phyloP scores from a whole-genome alignment of 2,113 vertebrate genomes.

The Laticauda laticaudata region DNA sequence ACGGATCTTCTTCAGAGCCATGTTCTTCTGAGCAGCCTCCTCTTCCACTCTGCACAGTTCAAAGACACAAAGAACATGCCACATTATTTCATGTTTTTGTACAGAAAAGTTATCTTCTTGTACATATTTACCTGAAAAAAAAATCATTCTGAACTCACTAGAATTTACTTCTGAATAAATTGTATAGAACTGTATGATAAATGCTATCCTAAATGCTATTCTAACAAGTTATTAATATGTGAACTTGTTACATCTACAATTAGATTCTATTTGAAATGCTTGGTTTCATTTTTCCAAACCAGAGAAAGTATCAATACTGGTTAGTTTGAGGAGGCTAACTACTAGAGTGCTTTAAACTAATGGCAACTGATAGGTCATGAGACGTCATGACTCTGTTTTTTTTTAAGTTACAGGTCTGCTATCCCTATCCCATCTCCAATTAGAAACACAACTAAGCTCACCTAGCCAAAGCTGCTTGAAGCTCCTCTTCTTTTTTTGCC shows the following conservation, averaged over 20 bases:
- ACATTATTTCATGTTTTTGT: not conserved
- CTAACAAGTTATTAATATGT: not conserved
- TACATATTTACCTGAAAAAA: not conserved
- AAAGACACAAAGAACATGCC: constrained; percentile 14
- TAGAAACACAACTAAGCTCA: constrained; percentile 49
- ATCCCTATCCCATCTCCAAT: not conserved
- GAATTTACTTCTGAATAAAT: not conserved
- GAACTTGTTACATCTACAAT: constrained; percentile 1
- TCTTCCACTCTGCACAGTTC: constrained; percentile 85
- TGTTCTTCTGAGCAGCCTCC: constrained; percentile 91
- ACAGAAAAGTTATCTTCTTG: constrained; percentile 8
- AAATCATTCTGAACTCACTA: not conserved
- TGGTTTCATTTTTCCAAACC: constrained; percentile 17
- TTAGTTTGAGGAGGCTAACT: not conserved
- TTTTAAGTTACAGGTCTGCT: not conserved
- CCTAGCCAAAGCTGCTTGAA: constrained; percentile 92
- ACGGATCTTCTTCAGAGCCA: constrained; percentile 94
- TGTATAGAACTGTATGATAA: not conserved
- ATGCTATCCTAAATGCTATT: not conserved
- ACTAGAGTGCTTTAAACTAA: not conserved
- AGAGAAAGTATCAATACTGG: not conserved
- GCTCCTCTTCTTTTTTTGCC: constrained; percentile 96
- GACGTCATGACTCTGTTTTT: not conserved
- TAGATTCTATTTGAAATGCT: constrained; percentile 7
- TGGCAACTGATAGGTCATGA: not conserved